phyloP scores from a whole-genome alignment of 2,888 invertebrate genomes.

The Cheilosia grossa region DNA sequence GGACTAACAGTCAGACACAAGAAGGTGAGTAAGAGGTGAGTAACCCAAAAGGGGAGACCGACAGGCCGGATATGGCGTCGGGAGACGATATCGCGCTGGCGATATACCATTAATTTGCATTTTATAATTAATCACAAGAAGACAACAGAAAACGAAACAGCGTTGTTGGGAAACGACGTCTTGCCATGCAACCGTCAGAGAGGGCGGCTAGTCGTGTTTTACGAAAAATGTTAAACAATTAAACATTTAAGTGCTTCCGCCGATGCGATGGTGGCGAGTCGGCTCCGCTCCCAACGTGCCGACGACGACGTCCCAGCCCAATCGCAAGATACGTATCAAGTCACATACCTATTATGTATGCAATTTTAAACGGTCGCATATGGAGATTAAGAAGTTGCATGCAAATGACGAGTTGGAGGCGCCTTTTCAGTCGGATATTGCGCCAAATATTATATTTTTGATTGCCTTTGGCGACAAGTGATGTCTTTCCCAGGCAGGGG shows the following conservation, averaged over 20 bases:
- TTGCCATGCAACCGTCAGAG: constrained; percentile 24
- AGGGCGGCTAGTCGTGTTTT: neutral
- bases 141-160: neutral
- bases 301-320: no score
- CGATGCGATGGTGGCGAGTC: neutral
- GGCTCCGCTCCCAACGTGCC: no score
- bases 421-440: neutral
- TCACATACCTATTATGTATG: neutral
- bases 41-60: constrained; percentile 14
- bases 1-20: neutral
- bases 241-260: constrained; percentile 20
- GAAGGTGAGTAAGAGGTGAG: constrained; percentile 12
- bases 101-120: constrained; percentile 41
- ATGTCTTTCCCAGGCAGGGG: constrained; percentile 17
- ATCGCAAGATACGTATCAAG: neutral
- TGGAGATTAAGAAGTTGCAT: constrained; percentile 2
- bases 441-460: neutral
- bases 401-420: constrained; percentile 1
- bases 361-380: neutral
- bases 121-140: constrained; percentile 49
- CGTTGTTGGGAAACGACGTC: constrained; percentile 24
- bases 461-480: constrained; percentile 1
- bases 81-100: constrained; percentile 12
- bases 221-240: neutral
- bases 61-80: constrained; percentile 29